Evolutionary conservation across 1,140 invertebrate genomes (phyloP), one percentile per base, ranked within the genome.

Genomic region (Coenobita brevimanus): DNA sequence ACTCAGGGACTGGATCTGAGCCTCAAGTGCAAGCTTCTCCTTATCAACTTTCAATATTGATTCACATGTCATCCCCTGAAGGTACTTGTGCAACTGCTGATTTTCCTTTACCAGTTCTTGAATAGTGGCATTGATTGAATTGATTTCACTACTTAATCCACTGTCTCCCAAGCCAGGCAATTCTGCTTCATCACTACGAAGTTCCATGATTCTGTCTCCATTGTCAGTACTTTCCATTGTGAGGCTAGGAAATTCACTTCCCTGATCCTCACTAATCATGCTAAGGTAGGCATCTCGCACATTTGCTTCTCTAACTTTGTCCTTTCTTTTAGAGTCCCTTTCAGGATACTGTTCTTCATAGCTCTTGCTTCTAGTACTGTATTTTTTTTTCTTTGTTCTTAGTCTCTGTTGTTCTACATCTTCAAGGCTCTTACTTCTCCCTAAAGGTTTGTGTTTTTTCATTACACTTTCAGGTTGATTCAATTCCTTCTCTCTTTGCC

Each of bases 91-190:
- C 62, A 88, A 46, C 30, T 82, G 79, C 36, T 88, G 86, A 76
- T 88, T 88, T 38, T 88, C 86, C 21, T 69, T 69, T 15, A 88
- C 71, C 15, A 88, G 79, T 60, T 88, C 86, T 41, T 88, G 86
- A 50, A 88, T 88, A 46, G 86, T 88, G 24, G 86, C 86, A 82
- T 88, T 88, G 33, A 88, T 82, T 6, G 86, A 88, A 54, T 88
- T 88, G 21, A 88, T 88, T 60, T 88, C 86, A 82, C 86, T 88
- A 62, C 86, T 88, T 13, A 88, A 60, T 30, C 86, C 86, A 71
- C 86, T 88, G 43, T 88, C 86, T 41, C 86, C 86, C 1, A 88
- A 64, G 30, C 86, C 86, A 41, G 86, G 86, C 33, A 88, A 73
- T 13, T 88, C 86, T 21, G 79, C 86, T 38, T 88, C 86, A 33